phyloP scores from a whole-genome alignment of 2,888 invertebrate species.

The Ennomos quercinarius region DNA sequence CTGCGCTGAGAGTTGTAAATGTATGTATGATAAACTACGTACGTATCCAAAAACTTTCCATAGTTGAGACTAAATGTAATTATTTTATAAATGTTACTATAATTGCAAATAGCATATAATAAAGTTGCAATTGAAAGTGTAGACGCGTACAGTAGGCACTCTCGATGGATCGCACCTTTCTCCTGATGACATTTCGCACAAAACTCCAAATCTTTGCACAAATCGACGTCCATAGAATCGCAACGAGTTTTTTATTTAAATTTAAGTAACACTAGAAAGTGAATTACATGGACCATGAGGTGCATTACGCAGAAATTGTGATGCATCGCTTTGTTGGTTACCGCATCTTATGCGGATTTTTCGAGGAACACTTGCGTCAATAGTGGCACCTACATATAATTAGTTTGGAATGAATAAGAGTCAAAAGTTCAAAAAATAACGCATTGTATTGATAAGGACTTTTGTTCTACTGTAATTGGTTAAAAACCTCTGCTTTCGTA shows the following conservation, averaged over 20 bases:
- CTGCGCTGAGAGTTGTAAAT: no score
- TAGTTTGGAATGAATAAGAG: no score
- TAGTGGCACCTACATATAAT: no score
- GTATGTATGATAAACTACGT: not conserved
- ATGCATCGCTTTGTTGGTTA: constrained; percentile 28
- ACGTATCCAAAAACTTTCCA: constrained; percentile 5
- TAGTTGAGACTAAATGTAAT: constrained; percentile 9
- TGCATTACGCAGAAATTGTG: constrained; percentile 41
- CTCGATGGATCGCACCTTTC: constrained; percentile 27
- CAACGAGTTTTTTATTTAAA: constrained; percentile 68
- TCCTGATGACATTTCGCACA: constrained; percentile 30
- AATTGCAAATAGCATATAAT: constrained; percentile 21
- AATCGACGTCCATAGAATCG: constrained; percentile 56
- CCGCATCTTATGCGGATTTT: constrained; percentile 15
- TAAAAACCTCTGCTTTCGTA: no score
- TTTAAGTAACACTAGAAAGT: constrained; percentile 65
- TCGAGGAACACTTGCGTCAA: constrained; percentile 3
- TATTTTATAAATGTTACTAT: constrained; percentile 25
- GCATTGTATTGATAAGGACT: no score
- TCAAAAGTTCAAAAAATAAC: no score
- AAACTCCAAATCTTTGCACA: constrained; percentile 46
- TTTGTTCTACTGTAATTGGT: no score
- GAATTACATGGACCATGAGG: constrained; percentile 49
- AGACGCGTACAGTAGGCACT: constrained; percentile 16
- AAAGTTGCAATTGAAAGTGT: constrained; percentile 28